Base-by-base conservation (phyloP, 35 echinoderm and acorn worm species). In the Apostichopus californicus region DNA sequence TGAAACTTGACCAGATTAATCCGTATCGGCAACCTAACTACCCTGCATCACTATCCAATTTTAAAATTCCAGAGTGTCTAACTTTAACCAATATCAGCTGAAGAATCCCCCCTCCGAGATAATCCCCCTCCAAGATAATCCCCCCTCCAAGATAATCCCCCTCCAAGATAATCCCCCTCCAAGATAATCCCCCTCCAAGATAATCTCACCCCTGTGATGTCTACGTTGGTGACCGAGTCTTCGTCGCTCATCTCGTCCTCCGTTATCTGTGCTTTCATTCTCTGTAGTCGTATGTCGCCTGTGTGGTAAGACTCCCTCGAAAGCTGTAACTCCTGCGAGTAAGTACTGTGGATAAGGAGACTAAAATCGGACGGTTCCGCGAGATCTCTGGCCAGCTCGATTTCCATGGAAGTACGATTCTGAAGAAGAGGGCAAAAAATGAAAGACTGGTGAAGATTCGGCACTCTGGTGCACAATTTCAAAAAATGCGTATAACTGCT, bases 311-410 rank as follows among this genome's bases (percentile, higher is more conserved):
- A 90, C n/a, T 98, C 92, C n/a, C 94, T 12, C 18, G 87, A 93
- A 17, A 98, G 77, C 86, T 95, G 87, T 1, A 98, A 93, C 92
- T 98, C 96, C 57, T 98, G 96, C 6, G 96, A 98, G 61, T 89
- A 89, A 68, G 86, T 89, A 89, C 86, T 89, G 68, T 89, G 86
- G n/a, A 89, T 28, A 10, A 89, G 34, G 15, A 73, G 60, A 54
- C 68, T 68, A 24, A 89, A 89, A 55, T 89, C 86, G 61, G 18
- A 6, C 83, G 83, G 26, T 55, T 87, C 54, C 5, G 34, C 58
- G 58, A 22, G 71, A 75, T 88, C 85, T 46, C 85, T 88, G 12
- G 86, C 12, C 15, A 21, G 86, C 21, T 89, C 86, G 64, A 73
- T 12, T 4, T 89, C 86, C 34, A 73, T 25, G 15, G 86, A 89